Evolutionary conservation across 2,888 invertebrate genomes (phyloP), one percentile per base, ranked within the genome.

Genomic region (Julus scandinavius): DNA sequence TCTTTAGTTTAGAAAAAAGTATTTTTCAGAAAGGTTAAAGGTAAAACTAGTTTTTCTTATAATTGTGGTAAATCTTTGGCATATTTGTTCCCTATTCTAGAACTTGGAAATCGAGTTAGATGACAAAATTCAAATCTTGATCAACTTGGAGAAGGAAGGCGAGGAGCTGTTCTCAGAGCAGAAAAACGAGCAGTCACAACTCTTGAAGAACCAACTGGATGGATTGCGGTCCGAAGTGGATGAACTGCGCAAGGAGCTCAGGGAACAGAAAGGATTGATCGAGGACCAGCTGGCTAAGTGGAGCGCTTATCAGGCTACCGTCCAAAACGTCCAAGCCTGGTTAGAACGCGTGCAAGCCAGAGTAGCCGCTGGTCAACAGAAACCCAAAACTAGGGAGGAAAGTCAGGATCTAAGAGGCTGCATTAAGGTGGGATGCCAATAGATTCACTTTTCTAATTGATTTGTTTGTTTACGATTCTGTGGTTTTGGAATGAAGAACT

Each of bases 341-440:
- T 94, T 98, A 88, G 96, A 97, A 92, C 94, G 96, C 91, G 96
- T 96, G 29, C 98, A 98, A 93, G 93, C 95, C n/a, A 96, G 95
- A 93, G 94, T 97, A 45, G 87, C 63, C 58, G 88, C 89, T 41
- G 88, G 88, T 20, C 88, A 85, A n/a, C 86, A 86, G 85, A 85
- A 86, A 40, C 88, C 86, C 7, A 88, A 63, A 20, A 72, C 88
- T 11, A 86, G 29, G 11, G 86, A 49, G 1, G 88, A 88, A 49
- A 86, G 86, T 17, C 40, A 38, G 17, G 58, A 88, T 7, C 86
- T 88, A 20, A 88, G 63, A 54, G 86, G 86, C 45, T 72, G 45
- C 20, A 17, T 88, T 9, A 72, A 88, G 85, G 85, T 85, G 13
- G 29, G n/a, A 13, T 85, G 20, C 9, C 15, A 15, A 7, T 50